Conservation (phyloP, 2,113 vertebrate species). For the Melanerpes formicivorus region DNA sequence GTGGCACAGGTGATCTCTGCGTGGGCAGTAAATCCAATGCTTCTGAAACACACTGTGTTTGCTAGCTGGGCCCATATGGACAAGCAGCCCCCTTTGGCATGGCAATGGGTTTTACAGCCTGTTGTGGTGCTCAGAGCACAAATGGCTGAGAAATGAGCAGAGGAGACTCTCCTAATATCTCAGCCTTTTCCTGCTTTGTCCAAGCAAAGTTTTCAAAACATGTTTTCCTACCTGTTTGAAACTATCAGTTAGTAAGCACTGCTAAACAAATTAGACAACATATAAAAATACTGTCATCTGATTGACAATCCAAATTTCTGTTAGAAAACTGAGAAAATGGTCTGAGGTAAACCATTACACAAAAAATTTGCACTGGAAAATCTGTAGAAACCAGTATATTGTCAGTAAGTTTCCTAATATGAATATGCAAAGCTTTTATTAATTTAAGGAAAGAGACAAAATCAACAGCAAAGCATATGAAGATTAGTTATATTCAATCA, state of each 20-base stretch:
- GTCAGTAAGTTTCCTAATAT: background rate
- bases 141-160: background rate
- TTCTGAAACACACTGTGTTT: background rate
- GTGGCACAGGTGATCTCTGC: background rate
- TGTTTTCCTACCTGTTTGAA: background rate
- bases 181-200: background rate
- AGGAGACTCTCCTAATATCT: background rate
- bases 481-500: background rate
- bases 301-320: background rate
- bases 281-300: background rate
- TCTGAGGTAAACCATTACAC: background rate
- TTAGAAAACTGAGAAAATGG: background rate
- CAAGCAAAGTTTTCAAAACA: background rate
- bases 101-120: background rate
- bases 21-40: rapidly evolving
- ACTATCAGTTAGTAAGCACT: background rate
- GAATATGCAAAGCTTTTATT: background rate
- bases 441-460: background rate
- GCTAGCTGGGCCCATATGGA: background rate
- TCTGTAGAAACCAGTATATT: background rate
- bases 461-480: background rate
- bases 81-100: background rate
- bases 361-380: background rate
- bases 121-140: background rate
- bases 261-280: background rate